Conservation (phyloP, 2,113 vertebrate species). For the Hassar affinis region DNA sequence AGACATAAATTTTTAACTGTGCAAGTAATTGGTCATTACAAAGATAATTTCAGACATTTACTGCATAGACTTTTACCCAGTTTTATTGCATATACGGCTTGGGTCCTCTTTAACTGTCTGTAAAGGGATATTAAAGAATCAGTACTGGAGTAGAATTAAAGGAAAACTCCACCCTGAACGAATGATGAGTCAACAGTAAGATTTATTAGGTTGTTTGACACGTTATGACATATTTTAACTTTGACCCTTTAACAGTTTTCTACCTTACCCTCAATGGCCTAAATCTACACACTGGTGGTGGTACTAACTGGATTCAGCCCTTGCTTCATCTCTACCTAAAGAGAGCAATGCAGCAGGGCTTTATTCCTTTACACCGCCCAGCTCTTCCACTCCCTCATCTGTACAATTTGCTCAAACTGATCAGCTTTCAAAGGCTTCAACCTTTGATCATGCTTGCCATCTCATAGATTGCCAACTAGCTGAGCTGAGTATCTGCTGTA, state of each 20-base stretch:
- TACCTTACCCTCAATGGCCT: neutral
- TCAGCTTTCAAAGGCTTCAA: neutral
- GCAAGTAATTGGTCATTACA: neutral
- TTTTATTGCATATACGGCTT: neutral
- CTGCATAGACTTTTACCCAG: neutral
- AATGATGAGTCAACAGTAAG: too few relatives aligned
- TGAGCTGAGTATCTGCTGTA: neutral
- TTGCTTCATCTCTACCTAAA: neutral
- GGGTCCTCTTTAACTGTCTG: neutral
- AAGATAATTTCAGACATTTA: neutral
- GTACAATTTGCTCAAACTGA: neutral
- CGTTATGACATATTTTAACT: neutral
- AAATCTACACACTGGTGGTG: neutral
- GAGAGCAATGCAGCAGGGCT: neutral
- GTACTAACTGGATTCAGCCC: neutral
- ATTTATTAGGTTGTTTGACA: neutral
- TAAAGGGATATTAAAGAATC: neutral
- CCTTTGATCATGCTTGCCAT: neutral
- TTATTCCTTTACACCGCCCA: neutral
- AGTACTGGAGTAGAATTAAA: neutral
- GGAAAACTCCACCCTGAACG: slow-evolving; percentile 1
- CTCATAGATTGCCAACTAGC: neutral
- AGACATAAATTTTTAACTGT: neutral
- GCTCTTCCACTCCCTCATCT: neutral
- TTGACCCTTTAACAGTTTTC: neutral